Base-by-base conservation (phyloP, 2,113 vertebrate species). In the Chascanopsetta lugubris region DNA sequence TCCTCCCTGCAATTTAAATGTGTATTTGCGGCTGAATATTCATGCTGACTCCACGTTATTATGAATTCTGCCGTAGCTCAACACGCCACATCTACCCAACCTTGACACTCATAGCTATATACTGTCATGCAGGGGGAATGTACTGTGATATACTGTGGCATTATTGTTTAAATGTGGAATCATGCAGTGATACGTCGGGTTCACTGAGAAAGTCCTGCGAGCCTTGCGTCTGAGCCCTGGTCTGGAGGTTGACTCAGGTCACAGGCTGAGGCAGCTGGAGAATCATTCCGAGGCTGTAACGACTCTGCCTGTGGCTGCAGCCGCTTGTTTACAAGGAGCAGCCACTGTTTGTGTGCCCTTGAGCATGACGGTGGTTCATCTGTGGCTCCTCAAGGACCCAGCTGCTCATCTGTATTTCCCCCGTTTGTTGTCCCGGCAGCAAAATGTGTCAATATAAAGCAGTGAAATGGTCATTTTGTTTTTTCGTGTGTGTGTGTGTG, bases 221-320 rank as follows among this genome's bases (percentile, higher is more conserved):
- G 29, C 29, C 29, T 8, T 30, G 29, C 8, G 29, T 30, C 29
- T 30, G 15, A 8, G 38, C 38, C n/a, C n/a, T n/a, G n/a, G n/a
- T n/a, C n/a, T n/a, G n/a, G 30, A 38, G 10, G 21, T 32, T 20
- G 24, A 45, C 25, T 11, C 8, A 17, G 21, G 45, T 62, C 29
- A 45, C n/a, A 34, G 32, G 17, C 34, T 38, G 32, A 51, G 8
- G 36, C 53, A 59, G 61, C 22, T n/a, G 36, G 27, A 51, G 36
- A 53, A 46, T 46, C 6, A 2, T 21, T 57, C 26, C 29, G 30
- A 55, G 15, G 21, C 8, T 40, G 18, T 38, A 12, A 48, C 42
- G 45, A 21, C 13, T 51, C 22, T 13, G 27, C 34, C 48, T 32
- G 18, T 12, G 45, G 20, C 26, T 15, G 2, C 43, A 3, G 32